Conservation (phyloP, 2,797 vertebrate species). For the Hapalemur alaotrensis region DNA sequence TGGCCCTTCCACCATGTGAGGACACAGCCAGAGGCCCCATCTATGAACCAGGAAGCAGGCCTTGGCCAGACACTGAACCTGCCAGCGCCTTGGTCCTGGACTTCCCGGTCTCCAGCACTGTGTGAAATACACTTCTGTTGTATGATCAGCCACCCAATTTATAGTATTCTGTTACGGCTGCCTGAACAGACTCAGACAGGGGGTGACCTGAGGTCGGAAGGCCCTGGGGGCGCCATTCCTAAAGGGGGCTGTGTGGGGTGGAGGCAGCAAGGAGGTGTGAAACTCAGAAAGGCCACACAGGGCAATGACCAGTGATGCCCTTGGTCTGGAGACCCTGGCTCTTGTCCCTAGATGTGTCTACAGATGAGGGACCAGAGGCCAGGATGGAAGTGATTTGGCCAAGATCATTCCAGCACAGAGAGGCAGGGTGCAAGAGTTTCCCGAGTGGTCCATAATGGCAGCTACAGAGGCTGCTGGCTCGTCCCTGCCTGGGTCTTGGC, state of each 20-base stretch:
- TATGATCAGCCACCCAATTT: background rate
- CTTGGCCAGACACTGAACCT: background rate
- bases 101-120: background rate
- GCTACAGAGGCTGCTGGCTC: background rate
- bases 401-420: background rate
- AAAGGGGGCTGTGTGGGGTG: background rate
- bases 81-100: background rate
- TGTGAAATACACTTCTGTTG: background rate
- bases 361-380: background rate
- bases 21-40: background rate
- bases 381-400: background rate
- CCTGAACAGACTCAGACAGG: background rate
- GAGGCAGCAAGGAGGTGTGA: background rate
- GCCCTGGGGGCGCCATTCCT: background rate
- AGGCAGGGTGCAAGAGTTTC: accelerated
- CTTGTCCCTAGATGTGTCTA: background rate
- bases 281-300: background rate
- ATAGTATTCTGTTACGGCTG: background rate
- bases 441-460: background rate
- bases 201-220: background rate
- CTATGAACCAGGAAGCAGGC: background rate
- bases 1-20: background rate
- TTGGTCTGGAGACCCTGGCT: background rate
- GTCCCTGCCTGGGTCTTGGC: background rate
- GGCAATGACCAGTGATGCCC: accelerated